These are phyloP conservation scores for Coregonus clupeaformis DNA, from an alignment of 2,113 vertebrate species.

Conservation along the genomic window DNA sequence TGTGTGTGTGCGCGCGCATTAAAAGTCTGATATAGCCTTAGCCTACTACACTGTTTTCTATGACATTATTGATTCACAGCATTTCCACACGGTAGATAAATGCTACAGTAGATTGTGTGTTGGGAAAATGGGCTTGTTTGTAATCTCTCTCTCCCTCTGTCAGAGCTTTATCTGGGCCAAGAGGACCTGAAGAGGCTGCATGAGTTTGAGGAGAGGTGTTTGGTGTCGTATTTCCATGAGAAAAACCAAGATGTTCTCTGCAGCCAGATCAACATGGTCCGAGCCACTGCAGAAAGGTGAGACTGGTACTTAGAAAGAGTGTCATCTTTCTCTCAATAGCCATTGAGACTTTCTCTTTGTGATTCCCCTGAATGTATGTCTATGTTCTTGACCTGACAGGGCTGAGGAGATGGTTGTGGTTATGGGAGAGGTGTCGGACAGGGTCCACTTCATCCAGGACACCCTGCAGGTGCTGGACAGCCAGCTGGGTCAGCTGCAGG, in stretches of 20 bases:
- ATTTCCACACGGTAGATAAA: too few relatives aligned
- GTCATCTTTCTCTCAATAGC: neutral
- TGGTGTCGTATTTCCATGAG: constrained; percentile 85
- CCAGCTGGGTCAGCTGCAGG: constrained; percentile 91
- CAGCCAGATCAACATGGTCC: constrained; percentile 81
- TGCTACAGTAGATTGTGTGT: neutral
- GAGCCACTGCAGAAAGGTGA: constrained; percentile 84
- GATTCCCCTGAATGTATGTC: too few relatives aligned
- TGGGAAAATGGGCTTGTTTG: neutral
- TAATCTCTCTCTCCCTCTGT: neutral
- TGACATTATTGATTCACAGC: too few relatives aligned
- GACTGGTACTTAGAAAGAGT: neutral
- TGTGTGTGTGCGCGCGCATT: too few relatives aligned
- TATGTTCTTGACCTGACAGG: constrained; percentile 63
- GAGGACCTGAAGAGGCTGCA: constrained; percentile 91
- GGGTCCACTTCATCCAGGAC: constrained; percentile 86
- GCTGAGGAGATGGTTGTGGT: constrained; percentile 84
- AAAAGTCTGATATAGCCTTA: neutral
- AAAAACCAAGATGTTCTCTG: constrained; percentile 75
- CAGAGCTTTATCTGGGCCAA: constrained; percentile 86
- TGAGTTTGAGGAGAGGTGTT: constrained; percentile 93
- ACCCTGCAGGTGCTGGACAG: constrained; percentile 83
- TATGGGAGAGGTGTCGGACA: constrained; percentile 87
- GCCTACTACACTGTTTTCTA: too few relatives aligned
- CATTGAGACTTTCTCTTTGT: too few relatives aligned